Conservation (phyloP, 2,113 vertebrate species). For the Aepyceros melampus region DNA sequence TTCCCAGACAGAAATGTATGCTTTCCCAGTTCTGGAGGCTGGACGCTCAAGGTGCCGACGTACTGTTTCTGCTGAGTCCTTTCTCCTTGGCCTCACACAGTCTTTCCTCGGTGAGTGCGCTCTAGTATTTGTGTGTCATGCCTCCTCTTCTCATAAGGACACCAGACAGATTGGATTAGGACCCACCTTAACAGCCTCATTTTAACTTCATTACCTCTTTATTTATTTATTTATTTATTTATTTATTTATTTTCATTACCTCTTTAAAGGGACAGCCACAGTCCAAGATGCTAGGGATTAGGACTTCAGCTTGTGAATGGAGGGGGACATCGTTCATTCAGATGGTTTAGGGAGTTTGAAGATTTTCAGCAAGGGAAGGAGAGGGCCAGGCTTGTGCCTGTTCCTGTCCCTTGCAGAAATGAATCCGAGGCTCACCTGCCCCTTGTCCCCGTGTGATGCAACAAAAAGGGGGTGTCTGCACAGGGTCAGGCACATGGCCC, state of each 20-base stretch:
- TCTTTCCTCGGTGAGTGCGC: background rate
- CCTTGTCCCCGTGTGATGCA: background rate
- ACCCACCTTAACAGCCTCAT: background rate
- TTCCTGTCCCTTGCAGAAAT: background rate
- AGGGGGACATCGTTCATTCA: background rate
- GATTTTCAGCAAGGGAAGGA: background rate
- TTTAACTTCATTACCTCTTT: background rate
- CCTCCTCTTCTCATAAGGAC: background rate
- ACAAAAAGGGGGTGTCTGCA: background rate
- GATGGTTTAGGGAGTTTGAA: background rate
- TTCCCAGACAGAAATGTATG: background rate
- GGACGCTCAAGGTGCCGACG: background rate
- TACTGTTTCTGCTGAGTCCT: no score
- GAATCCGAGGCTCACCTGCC: background rate
- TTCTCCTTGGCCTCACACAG: fast-evolving
- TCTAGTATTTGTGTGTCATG: background rate
- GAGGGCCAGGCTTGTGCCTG: no score
- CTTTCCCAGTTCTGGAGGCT: background rate
- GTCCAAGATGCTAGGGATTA: background rate
- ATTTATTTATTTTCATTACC: no score
- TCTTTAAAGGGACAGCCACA: background rate
- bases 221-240: no score
- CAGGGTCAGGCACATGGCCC: background rate
- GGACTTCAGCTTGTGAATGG: background rate
- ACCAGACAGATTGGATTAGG: background rate